Base-by-base conservation (phyloP, 2,888 invertebrate species). In the Shargacucullia verbasci region DNA sequence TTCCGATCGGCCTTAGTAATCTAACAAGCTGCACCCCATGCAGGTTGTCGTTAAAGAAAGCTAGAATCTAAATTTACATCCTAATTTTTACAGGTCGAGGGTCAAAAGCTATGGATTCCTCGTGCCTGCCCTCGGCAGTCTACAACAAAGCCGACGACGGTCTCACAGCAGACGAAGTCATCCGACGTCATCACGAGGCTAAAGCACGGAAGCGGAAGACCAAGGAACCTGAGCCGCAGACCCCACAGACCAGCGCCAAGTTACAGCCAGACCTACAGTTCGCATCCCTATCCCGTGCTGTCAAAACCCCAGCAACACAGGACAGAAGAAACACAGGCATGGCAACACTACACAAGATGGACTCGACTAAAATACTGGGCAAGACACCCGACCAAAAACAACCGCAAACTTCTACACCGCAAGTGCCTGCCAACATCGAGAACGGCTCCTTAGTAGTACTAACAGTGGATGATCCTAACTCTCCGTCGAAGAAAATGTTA, bases 401-500 rank as follows among this genome's bases (percentile, higher is more conserved):
- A 4, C 60, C 60, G 2, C 41, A 78, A 0, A 79, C 70, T 35
- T 50, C 71, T 0, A 52, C 80, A 2, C 65, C 83, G 0, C 70
- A 77, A 5, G 78, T 90, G 2, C 89, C 91, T 2, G 46, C 83
- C 0, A 91, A 93, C 56, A 90, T 93, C 0, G 90, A 92, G 56
- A 81, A 79, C 0, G 94, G 93, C 0, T 94, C 94, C 0, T 65
- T 94, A 35, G 93, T 94, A 0, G 91, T 93, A 0, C 64, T 94
- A 1, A 88, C 92, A 0, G 92, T 92, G 0, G 86, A 90, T 43
- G 92, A 93, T 63, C 93, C 94, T 0, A 81, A 83, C 25, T 87
- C 89, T 0, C 91, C 94, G 0, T 79, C 90, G 0, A 91, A 91
- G 68, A 92, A 92, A 58, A 91, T 92, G 87, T 70, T 93, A 0